Conservation (phyloP, 2,888 invertebrate genomes). For the Chloromyia formosa region DNA sequence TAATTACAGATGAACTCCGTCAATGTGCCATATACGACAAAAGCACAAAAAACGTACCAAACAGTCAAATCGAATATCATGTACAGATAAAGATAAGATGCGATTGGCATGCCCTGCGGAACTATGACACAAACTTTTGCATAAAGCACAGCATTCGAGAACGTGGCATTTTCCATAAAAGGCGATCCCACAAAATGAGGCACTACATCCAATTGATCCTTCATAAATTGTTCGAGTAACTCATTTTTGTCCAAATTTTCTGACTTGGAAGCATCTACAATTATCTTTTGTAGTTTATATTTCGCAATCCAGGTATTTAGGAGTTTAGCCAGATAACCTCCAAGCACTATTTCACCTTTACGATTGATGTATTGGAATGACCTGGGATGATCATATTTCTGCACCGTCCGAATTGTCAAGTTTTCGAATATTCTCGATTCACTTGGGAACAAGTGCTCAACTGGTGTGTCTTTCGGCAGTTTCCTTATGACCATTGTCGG, state of each 20-base stretch:
- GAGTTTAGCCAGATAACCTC: constrained; percentile 12
- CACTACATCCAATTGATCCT: constrained; percentile 2
- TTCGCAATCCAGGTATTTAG: neutral
- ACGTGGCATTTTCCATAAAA: neutral
- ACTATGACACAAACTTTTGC: neutral
- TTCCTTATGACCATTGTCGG: neutral
- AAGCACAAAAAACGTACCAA: neutral
- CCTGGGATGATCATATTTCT: constrained; percentile 27
- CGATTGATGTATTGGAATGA: neutral
- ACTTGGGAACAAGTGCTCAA: neutral
- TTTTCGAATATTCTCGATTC: neutral
- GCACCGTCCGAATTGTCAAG: neutral
- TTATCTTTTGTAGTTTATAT: neutral
- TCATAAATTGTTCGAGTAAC: neutral
- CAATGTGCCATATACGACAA: neutral
- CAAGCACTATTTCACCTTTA: neutral
- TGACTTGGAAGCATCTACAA: neutral
- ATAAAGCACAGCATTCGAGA: neutral
- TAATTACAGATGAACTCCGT: neutral
- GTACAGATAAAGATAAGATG: constrained; percentile 18
- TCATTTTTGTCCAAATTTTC: neutral
- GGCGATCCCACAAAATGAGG: neutral
- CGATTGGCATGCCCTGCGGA: constrained; percentile 6
- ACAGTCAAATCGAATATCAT: constrained; percentile 3
- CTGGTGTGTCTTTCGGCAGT: neutral